These are phyloP conservation scores for Leptodactylus fuscus DNA, from an alignment of 2,113 vertebrate species.

Conservation along the genomic window DNA sequence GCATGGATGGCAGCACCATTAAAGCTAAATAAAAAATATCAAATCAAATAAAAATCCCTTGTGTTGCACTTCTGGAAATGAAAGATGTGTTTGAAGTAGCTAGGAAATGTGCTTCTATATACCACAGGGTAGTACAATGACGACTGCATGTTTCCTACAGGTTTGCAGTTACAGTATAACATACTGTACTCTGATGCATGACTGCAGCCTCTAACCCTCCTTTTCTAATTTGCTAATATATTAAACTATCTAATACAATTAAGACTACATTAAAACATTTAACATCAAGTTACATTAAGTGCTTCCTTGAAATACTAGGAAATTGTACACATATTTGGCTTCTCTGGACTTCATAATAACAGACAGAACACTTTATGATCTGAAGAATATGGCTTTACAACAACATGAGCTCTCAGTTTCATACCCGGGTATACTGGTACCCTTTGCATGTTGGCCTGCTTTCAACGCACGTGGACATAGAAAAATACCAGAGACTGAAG, in stretches of 20 bases:
- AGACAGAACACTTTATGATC: conserved; percentile 75
- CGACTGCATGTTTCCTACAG: conserved; percentile 66
- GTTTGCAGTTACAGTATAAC: conserved; percentile 65
- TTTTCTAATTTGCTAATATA: conserved; percentile 74
- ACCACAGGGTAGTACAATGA: conserved; percentile 61
- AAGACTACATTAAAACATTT: conserved; percentile 79
- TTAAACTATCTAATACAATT: conserved; percentile 78
- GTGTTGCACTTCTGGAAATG: conserved; percentile 77
- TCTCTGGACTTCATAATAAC: conserved; percentile 79
- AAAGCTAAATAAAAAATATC: conserved; percentile 77
- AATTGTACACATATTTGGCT: conserved; percentile 82
- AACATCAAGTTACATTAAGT: conserved; percentile 79
- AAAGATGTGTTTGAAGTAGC: conserved; percentile 74
- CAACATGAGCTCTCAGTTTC: conserved; percentile 76
- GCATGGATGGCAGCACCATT: conserved; percentile 78
- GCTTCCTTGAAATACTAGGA: conserved; percentile 80
- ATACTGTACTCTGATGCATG: conserved; percentile 67
- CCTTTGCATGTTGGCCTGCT: conserved; percentile 69
- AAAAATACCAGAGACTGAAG: conserved; percentile 49
- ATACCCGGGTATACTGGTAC: conserved; percentile 66
- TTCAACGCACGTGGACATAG: conserved; percentile 49
- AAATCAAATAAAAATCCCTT: conserved; percentile 74
- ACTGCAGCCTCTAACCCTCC: conserved; percentile 71
- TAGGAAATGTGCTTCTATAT: conserved; percentile 74
- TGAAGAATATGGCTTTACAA: conserved; percentile 82